Conservation (phyloP, 2,113 vertebrate species). For the Corvus hawaiiensis region DNA sequence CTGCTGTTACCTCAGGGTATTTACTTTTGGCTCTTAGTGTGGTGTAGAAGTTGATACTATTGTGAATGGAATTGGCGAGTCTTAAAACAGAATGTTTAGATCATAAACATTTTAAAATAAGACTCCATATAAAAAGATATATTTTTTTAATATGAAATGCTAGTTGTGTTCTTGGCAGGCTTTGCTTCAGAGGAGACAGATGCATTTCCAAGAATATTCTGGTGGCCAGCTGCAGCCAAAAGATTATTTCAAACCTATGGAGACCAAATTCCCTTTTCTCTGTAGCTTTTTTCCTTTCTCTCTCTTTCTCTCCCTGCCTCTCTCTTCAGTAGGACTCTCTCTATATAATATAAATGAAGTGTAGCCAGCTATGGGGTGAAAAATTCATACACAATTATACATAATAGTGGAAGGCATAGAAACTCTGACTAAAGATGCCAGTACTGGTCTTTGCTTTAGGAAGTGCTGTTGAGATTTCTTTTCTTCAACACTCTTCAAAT, state of each 20-base stretch:
- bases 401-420: background rate
- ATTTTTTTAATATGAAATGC: constrained; percentile 39
- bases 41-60: constrained; percentile 13
- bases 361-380: background rate
- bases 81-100: constrained; percentile 52
- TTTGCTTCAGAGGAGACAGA: constrained; percentile 5
- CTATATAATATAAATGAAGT: background rate
- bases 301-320: accelerated
- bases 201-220: constrained; percentile 6
- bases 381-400: background rate
- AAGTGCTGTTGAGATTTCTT: background rate
- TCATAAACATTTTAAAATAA: constrained; percentile 52
- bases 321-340: background rate
- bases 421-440: background rate
- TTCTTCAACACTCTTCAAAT: background rate
- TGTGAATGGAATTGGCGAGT: constrained; percentile 23
- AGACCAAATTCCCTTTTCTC: background rate
- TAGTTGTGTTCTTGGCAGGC: constrained; percentile 49
- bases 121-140: constrained; percentile 1
- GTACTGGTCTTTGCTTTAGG: background rate
- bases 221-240: constrained; percentile 10
- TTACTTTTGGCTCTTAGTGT: constrained; percentile 33
- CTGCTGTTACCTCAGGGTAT: constrained; percentile 19
- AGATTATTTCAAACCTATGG: constrained; percentile 24
- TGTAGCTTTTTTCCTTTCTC: background rate